Base-by-base conservation (phyloP, 2,797 vertebrate species). In the Paedocypris micromegethes region DNA sequence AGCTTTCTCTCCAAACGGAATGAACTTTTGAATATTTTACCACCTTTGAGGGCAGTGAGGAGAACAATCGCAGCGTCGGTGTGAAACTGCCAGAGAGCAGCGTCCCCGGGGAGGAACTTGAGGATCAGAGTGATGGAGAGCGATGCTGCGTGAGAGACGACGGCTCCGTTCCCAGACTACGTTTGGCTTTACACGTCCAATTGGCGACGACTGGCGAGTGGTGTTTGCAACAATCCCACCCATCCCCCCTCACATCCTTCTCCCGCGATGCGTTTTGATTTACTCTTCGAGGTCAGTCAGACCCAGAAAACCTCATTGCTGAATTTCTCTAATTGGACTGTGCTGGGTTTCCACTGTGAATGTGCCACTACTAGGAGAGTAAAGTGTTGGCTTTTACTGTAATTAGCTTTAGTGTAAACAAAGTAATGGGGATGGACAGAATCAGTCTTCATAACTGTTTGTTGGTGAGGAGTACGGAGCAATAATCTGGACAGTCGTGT, bases 11-110 rank as follows among this genome's bases (percentile, higher is more conserved):
- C 40, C 39, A n/a, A 63, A 45, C 45, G 23, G 41, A 9, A 23
- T 23, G 23, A 61, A 70, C 52, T 50, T 63, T 5, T 7, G 45
- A 57, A 63, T 57, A 56, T 70, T 63, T 70, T 8, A 57, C 62
- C 44, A 37, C 7, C 0, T 48, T 44, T 55, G 58, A 61, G 5
- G 7, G 37, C 1, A 6, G 39, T 1, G 4, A 69, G 44, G 60
- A 9, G 51, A 62, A 54, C 61, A 40, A 62, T 42, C 38, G 58
- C 51, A 62, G 51, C 8, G 64, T 66, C 64, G 49, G 51, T 56
- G 58, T 61, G 45, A 48, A 69, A 62, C 48, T 59, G 57, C 46
- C 42, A 45, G 42, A 46, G 43, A 40, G 38, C 61, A 23, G 56
- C 44, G 49, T 41, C 52, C 57, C 39, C 49, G 41, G 52, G 52